Conservation (phyloP, 2,113 vertebrate species). For the Numida meleagris region DNA sequence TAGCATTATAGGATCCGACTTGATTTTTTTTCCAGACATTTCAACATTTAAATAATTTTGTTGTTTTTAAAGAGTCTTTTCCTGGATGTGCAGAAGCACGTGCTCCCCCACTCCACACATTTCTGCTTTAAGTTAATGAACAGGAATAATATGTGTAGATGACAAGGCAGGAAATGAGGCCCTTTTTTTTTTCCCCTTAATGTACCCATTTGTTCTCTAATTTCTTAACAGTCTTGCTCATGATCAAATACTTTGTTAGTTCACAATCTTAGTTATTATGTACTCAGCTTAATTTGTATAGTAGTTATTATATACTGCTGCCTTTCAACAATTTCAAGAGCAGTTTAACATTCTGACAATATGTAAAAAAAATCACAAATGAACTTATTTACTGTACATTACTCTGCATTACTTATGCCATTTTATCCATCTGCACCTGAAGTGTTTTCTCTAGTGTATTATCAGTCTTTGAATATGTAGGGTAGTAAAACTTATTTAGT, state of each 20-base stretch:
- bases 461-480: not conserved
- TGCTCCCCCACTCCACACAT: not conserved
- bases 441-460: not conserved
- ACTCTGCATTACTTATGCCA: not conserved
- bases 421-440: not conserved
- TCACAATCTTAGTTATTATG: not conserved
- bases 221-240: not conserved
- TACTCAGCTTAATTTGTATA: not conserved
- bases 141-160: not conserved
- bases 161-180: not conserved
- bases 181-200: not conserved
- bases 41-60: not conserved
- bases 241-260: not conserved
- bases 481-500: not conserved
- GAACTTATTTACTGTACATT: not conserved
- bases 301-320: not conserved
- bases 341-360: not conserved
- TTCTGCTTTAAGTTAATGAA: not conserved
- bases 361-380: not conserved
- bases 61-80: not conserved
- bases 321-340: not conserved
- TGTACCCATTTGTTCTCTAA: not conserved
- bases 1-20: not conserved
- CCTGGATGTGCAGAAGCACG: not conserved
- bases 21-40: not conserved